Conservation (phyloP, 2,113 vertebrate genomes). For the Pangasianodon hypophthalmus region DNA sequence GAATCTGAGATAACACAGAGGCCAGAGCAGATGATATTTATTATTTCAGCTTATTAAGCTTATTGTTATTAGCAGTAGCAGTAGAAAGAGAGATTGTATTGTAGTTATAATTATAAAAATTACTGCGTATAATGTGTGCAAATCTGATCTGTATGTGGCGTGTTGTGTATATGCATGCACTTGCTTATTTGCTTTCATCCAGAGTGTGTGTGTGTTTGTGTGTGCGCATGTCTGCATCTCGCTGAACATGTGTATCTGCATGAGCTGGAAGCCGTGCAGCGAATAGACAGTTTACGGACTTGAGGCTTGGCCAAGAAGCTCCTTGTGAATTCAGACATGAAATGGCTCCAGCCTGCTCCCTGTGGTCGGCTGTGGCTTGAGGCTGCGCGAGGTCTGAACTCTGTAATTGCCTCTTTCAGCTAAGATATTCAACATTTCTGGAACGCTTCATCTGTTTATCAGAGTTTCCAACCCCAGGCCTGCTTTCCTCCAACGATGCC, state of each 20-base stretch:
- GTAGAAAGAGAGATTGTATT: background rate
- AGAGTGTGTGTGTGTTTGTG: too few species aligned
- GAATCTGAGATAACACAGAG: background rate
- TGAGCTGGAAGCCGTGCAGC: conserved; percentile 34
- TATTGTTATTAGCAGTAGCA: background rate
- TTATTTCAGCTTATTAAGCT: background rate
- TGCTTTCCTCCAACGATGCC: conserved; percentile 27
- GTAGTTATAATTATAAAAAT: background rate
- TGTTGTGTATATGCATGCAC: background rate
- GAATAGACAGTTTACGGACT: conserved; percentile 46
- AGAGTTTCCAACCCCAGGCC: conserved; percentile 53
- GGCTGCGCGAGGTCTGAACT: conserved; percentile 35
- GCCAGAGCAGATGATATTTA: background rate
- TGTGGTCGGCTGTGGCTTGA: conserved; percentile 49
- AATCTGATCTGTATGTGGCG: background rate
- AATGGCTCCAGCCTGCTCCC: conserved; percentile 54
- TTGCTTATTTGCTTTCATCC: background rate
- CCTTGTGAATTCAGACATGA: conserved; percentile 54
- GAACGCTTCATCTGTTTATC: conserved; percentile 55
- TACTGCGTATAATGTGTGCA: background rate
- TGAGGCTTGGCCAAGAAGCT: conserved; percentile 40
- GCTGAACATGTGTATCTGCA: conserved; percentile 21
- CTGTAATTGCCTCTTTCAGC: conserved; percentile 51
- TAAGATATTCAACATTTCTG: conserved; percentile 50
- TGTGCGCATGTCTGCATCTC: background rate